These are phyloP conservation scores for Halcyon leucocephala DNA, from an alignment of 2,797 vertebrate genomes.

Conservation along the genomic window DNA sequence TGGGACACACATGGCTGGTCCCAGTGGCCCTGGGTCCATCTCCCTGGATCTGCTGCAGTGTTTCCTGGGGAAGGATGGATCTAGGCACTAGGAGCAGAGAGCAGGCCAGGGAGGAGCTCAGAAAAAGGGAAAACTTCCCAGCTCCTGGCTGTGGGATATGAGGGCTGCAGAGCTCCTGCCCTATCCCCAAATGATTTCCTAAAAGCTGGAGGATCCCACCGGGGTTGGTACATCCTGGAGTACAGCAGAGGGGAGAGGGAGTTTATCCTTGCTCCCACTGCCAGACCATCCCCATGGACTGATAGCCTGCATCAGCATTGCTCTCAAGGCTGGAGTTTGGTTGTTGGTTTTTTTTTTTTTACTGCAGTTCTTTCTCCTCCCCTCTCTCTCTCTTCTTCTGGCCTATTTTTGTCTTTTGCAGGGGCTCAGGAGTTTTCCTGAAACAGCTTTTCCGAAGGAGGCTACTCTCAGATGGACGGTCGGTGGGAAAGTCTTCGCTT, in stretches of 20 bases:
- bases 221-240: accelerated
- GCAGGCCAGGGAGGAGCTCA: background rate
- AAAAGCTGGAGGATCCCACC: background rate
- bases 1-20: background rate
- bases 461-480: slow-evolving; percentile 73
- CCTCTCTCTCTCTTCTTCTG: slow-evolving; percentile 24
- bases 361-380: slow-evolving; percentile 41
- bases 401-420: slow-evolving; percentile 75
- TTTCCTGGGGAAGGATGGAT: background rate
- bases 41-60: background rate
- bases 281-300: background rate
- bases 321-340: background rate
- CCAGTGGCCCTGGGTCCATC: background rate
- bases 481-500: slow-evolving; percentile 72
- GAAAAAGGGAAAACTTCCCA: background rate
- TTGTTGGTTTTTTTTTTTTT: background rate
- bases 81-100: background rate
- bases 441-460: slow-evolving; percentile 80
- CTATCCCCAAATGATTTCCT: background rate
- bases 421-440: slow-evolving; percentile 72
- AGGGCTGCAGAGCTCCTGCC: background rate
- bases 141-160: accelerated
- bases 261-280: background rate
- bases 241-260: background rate
- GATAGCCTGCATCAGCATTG: background rate